phyloP scores from a whole-genome alignment of 2,888 invertebrate genomes.

The Meganola albula region DNA sequence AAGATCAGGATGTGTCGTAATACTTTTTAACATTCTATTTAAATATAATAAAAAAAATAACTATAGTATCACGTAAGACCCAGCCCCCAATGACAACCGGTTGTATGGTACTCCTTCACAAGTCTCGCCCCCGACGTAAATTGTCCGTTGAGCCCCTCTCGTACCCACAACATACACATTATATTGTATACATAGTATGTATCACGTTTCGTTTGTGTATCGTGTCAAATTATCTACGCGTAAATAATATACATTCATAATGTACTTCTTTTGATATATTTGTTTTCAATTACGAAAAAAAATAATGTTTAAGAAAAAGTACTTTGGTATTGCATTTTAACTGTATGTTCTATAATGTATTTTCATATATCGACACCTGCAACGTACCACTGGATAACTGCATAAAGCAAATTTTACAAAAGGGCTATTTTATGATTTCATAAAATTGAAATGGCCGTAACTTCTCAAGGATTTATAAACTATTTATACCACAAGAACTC shows the following conservation, averaged over 20 bases:
- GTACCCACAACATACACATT: constrained; percentile 16
- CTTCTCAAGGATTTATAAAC: too few relatives aligned
- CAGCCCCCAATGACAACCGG: constrained; percentile 66
- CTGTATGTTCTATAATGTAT: constrained; percentile 63
- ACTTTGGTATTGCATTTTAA: constrained; percentile 72
- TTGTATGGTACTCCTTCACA: constrained; percentile 40
- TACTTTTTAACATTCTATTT: constrained; percentile 64
- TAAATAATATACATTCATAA: constrained; percentile 54
- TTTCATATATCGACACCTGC: constrained; percentile 34
- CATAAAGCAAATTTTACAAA: too few relatives aligned
- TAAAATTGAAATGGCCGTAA: too few relatives aligned
- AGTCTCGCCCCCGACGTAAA: constrained; percentile 28
- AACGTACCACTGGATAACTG: constrained; percentile 25
- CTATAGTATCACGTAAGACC: constrained; percentile 73
- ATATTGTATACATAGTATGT: constrained; percentile 30
- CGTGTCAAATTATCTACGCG: constrained; percentile 61
- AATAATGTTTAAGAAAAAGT: constrained; percentile 67
- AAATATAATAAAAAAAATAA: constrained; percentile 71
- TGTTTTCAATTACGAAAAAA: constrained; percentile 63
- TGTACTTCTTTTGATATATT: constrained; percentile 71
- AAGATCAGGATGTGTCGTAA: constrained; percentile 98
- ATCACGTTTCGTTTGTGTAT: constrained; percentile 52
- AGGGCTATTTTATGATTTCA: too few relatives aligned
- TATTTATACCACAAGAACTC: too few relatives aligned
- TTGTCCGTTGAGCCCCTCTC: constrained; percentile 31